Percentiles rank a stretch among this genome's conserved stretches.
These are phyloP conservation scores for Drosophila ohnishii DNA, from an alignment of 1,140 invertebrate species.

Conservation along the genomic window DNA sequence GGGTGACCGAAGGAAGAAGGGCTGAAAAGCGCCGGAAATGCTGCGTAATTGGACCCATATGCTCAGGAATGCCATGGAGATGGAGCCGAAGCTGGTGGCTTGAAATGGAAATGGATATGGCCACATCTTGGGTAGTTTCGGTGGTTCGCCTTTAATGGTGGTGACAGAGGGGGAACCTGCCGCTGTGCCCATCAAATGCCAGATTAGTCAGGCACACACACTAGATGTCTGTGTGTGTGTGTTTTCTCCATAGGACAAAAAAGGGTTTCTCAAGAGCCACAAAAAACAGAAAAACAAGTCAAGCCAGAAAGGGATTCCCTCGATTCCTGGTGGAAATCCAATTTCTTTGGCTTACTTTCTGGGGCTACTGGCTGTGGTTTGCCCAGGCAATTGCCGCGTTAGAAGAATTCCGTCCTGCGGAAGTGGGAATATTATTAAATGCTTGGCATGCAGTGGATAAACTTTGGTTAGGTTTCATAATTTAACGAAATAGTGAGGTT, in stretches of 20 bases:
- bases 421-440: not conserved
- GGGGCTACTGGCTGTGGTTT: conserved; percentile 11
- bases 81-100: conserved; percentile 1
- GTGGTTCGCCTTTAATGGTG: conserved; percentile 22
- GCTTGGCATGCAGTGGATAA: not conserved
- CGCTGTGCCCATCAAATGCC: conserved; percentile 38
- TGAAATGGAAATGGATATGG: conserved; percentile 32
- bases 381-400: not conserved
- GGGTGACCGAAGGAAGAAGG: not conserved
- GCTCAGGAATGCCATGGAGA: conserved; percentile 40
- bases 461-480: not conserved
- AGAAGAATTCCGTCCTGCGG: not conserved
- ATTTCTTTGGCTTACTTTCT: conserved; percentile 25
- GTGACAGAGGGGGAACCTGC: conserved; percentile 22
- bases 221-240: not conserved
- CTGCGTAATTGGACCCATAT: conserved; percentile 81
- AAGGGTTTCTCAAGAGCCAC: conserved; percentile 19
- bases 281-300: not conserved
- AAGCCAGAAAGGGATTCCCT: not conserved
- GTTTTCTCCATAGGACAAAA: conserved; percentile 2
- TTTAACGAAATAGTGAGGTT: not conserved
- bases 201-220: conserved; percentile 30
- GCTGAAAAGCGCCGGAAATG: conserved; percentile 60
- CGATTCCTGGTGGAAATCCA: conserved; percentile 17
- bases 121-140: conserved; percentile 41